Conservation (phyloP, 1,140 invertebrate genomes). For the Lepidurus couesii region DNA sequence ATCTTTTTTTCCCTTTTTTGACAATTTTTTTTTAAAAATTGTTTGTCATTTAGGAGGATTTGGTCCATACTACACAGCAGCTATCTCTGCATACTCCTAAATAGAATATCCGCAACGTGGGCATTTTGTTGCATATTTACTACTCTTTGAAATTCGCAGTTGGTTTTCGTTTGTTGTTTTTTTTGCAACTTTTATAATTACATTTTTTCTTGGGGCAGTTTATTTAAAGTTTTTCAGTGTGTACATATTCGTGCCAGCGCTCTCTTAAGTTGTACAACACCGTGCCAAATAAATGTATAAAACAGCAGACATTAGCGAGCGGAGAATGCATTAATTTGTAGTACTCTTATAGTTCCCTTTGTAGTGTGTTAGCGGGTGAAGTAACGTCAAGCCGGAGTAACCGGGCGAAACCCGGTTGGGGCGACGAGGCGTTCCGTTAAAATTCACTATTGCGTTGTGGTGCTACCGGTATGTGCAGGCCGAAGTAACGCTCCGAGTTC, state of each 20-base stretch:
- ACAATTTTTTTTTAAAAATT: not conserved
- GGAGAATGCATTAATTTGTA: not conserved
- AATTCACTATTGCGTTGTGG: too few species aligned
- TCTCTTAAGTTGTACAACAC: not conserved
- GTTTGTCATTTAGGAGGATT: not conserved
- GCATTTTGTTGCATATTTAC: not conserved
- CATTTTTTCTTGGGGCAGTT: too few species aligned
- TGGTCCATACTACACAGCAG: not conserved
- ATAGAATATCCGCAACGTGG: not conserved
- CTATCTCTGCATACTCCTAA: not conserved
- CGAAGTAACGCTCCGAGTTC: too few species aligned
- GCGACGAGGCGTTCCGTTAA: too few species aligned
- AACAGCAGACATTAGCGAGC: not conserved
- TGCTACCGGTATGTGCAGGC: too few species aligned
- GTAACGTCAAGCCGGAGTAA: too few species aligned
- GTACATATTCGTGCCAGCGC: conserved; percentile 13
- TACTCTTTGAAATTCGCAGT: not conserved
- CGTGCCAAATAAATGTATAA: not conserved
- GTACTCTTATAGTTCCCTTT: too few species aligned
- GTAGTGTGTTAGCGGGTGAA: too few species aligned
- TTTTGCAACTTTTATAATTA: too few species aligned
- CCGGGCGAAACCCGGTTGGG: too few species aligned
- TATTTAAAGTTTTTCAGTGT: not conserved
- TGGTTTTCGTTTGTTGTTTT: not conserved
- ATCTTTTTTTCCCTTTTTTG: not conserved